Conservation (phyloP, 2,797 vertebrate species). For the Coregonus sp. region DNA sequence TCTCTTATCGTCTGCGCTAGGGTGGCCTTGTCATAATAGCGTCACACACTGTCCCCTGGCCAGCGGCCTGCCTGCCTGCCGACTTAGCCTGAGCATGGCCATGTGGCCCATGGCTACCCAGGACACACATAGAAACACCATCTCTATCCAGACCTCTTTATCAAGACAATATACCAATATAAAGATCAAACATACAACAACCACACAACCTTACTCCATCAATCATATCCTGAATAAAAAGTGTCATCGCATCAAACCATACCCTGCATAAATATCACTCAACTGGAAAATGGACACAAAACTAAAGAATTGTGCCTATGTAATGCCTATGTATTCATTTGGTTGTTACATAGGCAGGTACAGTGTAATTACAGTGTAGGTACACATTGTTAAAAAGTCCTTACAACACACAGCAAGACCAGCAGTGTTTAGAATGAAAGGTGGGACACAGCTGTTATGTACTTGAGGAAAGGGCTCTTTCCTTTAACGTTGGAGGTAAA, state of each 20-base stretch:
- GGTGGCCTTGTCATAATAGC: conserved; percentile 68
- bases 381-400: too few species aligned
- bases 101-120: neutral
- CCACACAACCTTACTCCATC: neutral
- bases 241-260: too few species aligned
- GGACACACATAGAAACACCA: conserved; percentile 1
- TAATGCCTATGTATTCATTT: too few species aligned
- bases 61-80: neutral
- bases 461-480: conserved; percentile 1
- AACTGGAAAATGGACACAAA: too few species aligned
- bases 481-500: neutral
- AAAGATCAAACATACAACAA: neutral
- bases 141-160: neutral
- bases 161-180: too few species aligned
- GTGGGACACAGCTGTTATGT: neutral
- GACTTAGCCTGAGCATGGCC: neutral
- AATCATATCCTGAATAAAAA: too few species aligned
- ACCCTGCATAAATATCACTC: too few species aligned
- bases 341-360: too few species aligned
- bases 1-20: conserved; percentile 62
- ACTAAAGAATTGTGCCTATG: too few species aligned
- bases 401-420: neutral
- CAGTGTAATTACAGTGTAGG: too few species aligned
- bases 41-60: conserved; percentile 12
- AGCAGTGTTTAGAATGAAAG: neutral